Conservation (phyloP, 1,140 invertebrate genomes). For the Acromyrmex charruanus region DNA sequence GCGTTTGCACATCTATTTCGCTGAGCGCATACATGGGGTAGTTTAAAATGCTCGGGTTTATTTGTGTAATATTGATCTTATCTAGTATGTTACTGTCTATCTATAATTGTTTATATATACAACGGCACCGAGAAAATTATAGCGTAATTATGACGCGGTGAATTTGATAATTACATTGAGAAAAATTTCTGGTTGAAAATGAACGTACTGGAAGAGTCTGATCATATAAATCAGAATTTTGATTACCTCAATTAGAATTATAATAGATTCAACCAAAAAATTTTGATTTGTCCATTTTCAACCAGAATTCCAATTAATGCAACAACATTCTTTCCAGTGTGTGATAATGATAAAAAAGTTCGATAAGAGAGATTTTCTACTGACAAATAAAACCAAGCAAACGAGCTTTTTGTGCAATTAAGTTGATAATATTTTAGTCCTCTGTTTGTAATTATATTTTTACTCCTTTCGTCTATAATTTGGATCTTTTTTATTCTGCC, state of each 20-base stretch:
- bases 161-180: background rate
- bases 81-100: background rate
- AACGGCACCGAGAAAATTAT: background rate
- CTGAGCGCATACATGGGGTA: background rate
- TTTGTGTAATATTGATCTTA: background rate
- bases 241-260: too few relatives aligned
- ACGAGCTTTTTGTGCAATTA: background rate
- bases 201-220: too few relatives aligned
- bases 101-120: background rate
- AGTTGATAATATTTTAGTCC: background rate
- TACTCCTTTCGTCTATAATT: too few relatives aligned
- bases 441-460: too few relatives aligned
- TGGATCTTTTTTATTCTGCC: too few relatives aligned
- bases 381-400: background rate
- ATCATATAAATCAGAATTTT: too few relatives aligned
- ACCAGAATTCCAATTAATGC: too few relatives aligned
- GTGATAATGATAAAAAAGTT: background rate
- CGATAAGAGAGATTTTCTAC: background rate
- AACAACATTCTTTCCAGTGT: too few relatives aligned
- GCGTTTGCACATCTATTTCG: conserved; percentile 11
- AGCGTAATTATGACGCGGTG: background rate
- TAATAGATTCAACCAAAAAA: too few relatives aligned
- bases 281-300: too few relatives aligned
- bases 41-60: background rate
- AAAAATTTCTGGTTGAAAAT: too few relatives aligned